Percentiles rank a stretch among this genome's conserved stretches.
Conservation (phyloP, 2,888 invertebrate species). For the Drosophila cyrtoloma region DNA sequence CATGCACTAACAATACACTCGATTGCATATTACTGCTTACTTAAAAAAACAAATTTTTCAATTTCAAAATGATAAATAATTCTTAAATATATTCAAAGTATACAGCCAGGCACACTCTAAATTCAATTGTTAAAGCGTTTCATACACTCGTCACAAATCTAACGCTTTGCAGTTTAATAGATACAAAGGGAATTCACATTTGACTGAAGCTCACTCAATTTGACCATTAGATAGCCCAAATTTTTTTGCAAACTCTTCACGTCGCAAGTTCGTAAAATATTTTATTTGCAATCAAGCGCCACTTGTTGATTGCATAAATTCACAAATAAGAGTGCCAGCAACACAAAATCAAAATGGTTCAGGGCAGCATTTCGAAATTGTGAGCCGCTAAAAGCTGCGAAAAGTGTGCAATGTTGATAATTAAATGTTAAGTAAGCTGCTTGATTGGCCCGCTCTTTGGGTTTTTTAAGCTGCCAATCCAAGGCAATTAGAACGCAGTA, state of each 20-base stretch:
- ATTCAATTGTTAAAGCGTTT: neutral
- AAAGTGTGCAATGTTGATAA: conserved; percentile 34
- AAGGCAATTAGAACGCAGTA: conserved; percentile 70
- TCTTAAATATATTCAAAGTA: neutral
- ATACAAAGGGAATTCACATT: neutral
- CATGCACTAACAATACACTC: neutral
- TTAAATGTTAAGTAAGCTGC: conserved; percentile 40
- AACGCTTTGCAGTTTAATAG: neutral
- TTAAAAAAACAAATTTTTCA: too few relatives aligned
- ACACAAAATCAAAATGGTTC: conserved; percentile 52
- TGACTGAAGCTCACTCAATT: neutral
- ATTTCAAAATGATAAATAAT: neutral
- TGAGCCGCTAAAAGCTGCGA: conserved; percentile 18
- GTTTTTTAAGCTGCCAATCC: conserved; percentile 36
- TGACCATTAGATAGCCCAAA: neutral
- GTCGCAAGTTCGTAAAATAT: conserved; percentile 1
- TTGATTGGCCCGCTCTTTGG: conserved; percentile 15
- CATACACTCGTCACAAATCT: neutral
- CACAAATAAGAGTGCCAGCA: conserved; percentile 1
- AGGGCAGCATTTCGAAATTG: conserved; percentile 51
- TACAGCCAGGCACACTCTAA: neutral
- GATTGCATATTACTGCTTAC: too few relatives aligned
- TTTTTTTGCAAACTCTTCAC: neutral
- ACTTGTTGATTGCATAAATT: conserved; percentile 4
- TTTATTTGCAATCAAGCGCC: conserved; percentile 11